Conservation (phyloP, 2,888 invertebrate genomes). For the Tinea pellionella region DNA sequence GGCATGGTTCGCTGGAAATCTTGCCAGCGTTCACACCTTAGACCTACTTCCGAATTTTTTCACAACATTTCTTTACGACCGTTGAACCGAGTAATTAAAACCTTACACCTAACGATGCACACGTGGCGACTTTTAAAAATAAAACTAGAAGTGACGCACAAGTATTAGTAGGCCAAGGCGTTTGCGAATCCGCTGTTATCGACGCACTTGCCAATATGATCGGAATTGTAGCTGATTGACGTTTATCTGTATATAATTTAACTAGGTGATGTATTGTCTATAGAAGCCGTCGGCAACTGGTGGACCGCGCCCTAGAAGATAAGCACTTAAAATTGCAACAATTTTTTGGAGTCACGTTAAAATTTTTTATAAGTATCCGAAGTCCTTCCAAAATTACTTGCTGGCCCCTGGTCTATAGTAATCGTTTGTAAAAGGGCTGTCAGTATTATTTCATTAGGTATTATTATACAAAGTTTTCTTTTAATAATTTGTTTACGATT, state of each 20-base stretch:
- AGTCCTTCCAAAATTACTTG: too few relatives aligned
- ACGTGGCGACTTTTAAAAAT: slow-evolving; percentile 12
- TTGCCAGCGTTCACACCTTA: slow-evolving; percentile 13
- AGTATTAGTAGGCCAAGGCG: slow-evolving; percentile 6
- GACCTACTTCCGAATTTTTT: slow-evolving; percentile 3
- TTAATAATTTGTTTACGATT: too few relatives aligned
- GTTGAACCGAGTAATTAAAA: slow-evolving; percentile 29
- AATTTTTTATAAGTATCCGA: too few relatives aligned
- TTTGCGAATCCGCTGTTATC: not conserved
- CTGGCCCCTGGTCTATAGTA: too few relatives aligned
- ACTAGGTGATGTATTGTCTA: too few relatives aligned
- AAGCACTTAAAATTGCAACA: too few relatives aligned
- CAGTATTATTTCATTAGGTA: too few relatives aligned
- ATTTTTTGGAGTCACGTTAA: too few relatives aligned
- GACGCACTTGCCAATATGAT: slow-evolving; percentile 3
- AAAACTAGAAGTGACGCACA: not conserved
- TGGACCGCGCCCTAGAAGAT: too few relatives aligned
- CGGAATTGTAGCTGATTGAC: not conserved
- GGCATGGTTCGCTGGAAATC: not conserved
- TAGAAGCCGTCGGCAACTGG: too few relatives aligned
- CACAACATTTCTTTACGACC: not conserved
- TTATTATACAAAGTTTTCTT: too few relatives aligned
- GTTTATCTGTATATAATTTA: not conserved
- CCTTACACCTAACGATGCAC: slow-evolving; percentile 10
- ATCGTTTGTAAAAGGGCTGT: too few relatives aligned